Percentiles rank a stretch among this genome's conserved stretches.
These are phyloP conservation scores for Diachasmimorpha longicaudata DNA, from an alignment of 1,140 invertebrate genomes.

Conservation along the genomic window DNA sequence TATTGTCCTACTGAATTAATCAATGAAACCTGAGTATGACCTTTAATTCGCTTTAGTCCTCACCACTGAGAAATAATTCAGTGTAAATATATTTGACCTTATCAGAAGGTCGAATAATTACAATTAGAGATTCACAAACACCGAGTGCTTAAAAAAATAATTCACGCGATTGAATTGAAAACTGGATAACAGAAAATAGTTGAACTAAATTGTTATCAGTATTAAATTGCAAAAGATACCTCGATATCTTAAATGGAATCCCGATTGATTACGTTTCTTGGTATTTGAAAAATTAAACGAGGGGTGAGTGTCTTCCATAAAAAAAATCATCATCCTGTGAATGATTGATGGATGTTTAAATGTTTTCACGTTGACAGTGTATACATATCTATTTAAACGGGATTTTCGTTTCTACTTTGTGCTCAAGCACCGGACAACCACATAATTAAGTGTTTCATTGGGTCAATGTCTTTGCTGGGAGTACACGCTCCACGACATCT, in stretches of 20 bases:
- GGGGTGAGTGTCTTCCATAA: not conserved
- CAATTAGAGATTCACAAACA: no score
- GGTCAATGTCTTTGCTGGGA: not conserved
- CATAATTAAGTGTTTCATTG: not conserved
- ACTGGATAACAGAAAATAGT: no score
- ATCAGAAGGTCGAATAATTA: no score
- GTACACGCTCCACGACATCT: not conserved
- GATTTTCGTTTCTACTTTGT: no score
- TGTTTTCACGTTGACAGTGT: not conserved
- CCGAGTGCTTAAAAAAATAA: no score
- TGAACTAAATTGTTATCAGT: not conserved
- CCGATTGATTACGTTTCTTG: not conserved
- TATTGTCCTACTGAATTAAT: not conserved
- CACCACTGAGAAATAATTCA: no score
- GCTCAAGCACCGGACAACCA: no score
- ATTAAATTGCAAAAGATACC: no score
- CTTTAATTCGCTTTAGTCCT: not conserved
- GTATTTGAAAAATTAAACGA: not conserved
- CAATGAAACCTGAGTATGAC: not conserved
- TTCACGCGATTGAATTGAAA: no score
- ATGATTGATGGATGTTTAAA: not conserved
- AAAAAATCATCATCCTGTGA: not conserved
- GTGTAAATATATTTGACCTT: no score
- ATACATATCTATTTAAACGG: no score
- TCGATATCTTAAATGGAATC: no score